Evolutionary conservation across 1,140 invertebrate genomes (phyloP).

Genomic region (Drosophila jambulina): DNA sequence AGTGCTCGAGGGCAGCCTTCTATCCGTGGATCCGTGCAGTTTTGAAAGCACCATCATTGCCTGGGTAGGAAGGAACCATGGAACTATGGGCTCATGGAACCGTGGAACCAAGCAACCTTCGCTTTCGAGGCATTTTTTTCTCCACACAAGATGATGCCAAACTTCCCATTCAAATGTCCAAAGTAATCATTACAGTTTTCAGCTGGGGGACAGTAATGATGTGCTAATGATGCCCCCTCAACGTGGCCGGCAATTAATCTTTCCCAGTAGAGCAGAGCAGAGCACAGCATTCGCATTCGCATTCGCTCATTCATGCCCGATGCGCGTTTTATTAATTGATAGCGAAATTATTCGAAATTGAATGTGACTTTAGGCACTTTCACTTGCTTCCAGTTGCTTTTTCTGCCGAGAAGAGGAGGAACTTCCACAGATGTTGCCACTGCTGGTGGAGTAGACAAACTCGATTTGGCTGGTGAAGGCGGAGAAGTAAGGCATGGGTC

Average conservation of each 20-base stretch:
- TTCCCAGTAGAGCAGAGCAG: constrained; percentile 48
- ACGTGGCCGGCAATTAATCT: constrained; percentile 68
- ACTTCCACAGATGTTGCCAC: constrained; percentile 1
- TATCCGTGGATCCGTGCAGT: constrained; percentile 30
- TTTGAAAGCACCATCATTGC: constrained; percentile 38
- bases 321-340: constrained; percentile 75
- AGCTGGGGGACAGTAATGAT: constrained; percentile 65
- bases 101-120: constrained; percentile 35
- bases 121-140: constrained; percentile 25
- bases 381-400: constrained; percentile 53
- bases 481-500: neutral
- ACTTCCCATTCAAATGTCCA: constrained; percentile 49
- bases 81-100: neutral
- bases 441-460: constrained; percentile 17
- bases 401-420: constrained; percentile 26
- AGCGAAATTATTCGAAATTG: constrained; percentile 77
- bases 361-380: constrained; percentile 73
- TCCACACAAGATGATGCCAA: constrained; percentile 15
- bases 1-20: constrained; percentile 48
- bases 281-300: constrained; percentile 28
- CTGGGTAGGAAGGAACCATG: constrained; percentile 28
- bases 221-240: constrained; percentile 70
- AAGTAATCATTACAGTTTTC: constrained; percentile 46
- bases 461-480: constrained; percentile 10
- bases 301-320: constrained; percentile 55